phyloP scores from a whole-genome alignment of 2,888 invertebrate genomes.

The Endomychus coccineus region DNA sequence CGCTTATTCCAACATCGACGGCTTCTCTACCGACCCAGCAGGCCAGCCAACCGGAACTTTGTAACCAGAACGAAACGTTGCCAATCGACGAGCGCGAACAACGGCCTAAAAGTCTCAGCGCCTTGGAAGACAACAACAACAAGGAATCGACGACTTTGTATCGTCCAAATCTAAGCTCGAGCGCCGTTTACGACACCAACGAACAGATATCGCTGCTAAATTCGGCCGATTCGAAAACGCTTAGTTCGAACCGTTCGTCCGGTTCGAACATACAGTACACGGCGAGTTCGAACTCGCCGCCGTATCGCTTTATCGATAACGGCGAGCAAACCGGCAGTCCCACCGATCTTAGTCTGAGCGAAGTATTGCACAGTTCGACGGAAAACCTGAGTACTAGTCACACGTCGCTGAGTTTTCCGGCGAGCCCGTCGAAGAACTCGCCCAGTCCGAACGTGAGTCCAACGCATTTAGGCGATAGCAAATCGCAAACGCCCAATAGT shows the following conservation, averaged over 20 bases:
- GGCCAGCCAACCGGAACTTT: slow-evolving; percentile 48
- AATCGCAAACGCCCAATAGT: slow-evolving; percentile 19
- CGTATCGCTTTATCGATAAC: slow-evolving; percentile 33
- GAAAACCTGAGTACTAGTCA: slow-evolving; percentile 45
- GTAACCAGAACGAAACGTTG: slow-evolving; percentile 15
- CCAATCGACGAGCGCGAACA: slow-evolving; percentile 19
- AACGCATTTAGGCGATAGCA: slow-evolving; percentile 23
- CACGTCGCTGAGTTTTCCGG: slow-evolving; percentile 37
- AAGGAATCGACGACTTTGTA: slow-evolving; percentile 25
- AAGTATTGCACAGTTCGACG: slow-evolving; percentile 35
- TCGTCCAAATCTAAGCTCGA: slow-evolving; percentile 32
- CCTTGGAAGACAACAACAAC: slow-evolving; percentile 32
- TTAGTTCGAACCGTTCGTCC: slow-evolving; percentile 26
- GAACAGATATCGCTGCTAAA: slow-evolving; percentile 26
- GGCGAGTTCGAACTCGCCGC: slow-evolving; percentile 29
- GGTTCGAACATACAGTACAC: slow-evolving; percentile 34
- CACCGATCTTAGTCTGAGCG: slow-evolving; percentile 36
- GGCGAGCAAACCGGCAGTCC: slow-evolving; percentile 30
- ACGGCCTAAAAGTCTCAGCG: slow-evolving; percentile 40
- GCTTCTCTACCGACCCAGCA: slow-evolving; percentile 53
- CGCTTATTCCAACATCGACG: slow-evolving; percentile 49
- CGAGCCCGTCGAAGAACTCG: slow-evolving; percentile 34
- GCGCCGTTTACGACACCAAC: slow-evolving; percentile 33
- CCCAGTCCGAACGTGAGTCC: slow-evolving; percentile 39
- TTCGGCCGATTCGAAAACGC: slow-evolving; percentile 4